These are phyloP conservation scores for Cataglyphis livida DNA, from an alignment of 2,888 invertebrate species.

Conservation along the genomic window DNA sequence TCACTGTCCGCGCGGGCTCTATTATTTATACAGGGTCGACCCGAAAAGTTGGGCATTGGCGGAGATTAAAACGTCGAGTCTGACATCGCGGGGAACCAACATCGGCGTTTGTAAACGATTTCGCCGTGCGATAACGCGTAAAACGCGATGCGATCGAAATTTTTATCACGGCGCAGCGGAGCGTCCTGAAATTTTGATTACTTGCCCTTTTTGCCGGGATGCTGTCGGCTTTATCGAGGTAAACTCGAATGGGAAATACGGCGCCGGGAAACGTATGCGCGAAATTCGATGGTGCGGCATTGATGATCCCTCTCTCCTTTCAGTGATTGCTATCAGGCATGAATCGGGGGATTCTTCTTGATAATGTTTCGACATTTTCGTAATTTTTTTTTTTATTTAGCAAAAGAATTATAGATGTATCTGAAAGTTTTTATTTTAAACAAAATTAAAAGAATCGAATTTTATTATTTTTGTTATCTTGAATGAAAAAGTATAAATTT, in stretches of 20 bases:
- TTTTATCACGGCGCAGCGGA: conserved; percentile 38
- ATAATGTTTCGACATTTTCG: neutral
- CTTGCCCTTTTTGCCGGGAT: conserved; percentile 24
- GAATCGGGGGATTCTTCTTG: neutral
- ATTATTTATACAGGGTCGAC: conserved; percentile 46
- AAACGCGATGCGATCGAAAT: conserved; percentile 30
- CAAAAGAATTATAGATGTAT: neutral
- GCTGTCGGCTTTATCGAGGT: conserved; percentile 25
- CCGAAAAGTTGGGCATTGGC: conserved; percentile 43
- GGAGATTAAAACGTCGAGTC: conserved; percentile 52
- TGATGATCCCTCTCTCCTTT: conserved; percentile 27
- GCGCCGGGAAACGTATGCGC: conserved; percentile 23
- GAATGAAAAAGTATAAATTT: neutral
- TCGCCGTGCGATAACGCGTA: conserved; percentile 40
- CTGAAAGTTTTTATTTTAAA: neutral
- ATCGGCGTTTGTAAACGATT: conserved; percentile 45
- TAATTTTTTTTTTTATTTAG: neutral
- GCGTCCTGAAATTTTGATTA: conserved; percentile 45
- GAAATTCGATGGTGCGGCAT: conserved; percentile 20
- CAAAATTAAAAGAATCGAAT: neutral
- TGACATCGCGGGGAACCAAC: conserved; percentile 44
- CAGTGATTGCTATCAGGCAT: neutral
- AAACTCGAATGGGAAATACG: conserved; percentile 45
- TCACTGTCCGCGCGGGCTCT: conserved; percentile 41
- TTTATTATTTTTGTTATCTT: neutral